A percentile compares a stretch with the other conserved stretches of the same genome.
Evolutionary conservation across 2,113 vertebrate species (phyloP).

Genomic region (Psophia crepitans): DNA sequence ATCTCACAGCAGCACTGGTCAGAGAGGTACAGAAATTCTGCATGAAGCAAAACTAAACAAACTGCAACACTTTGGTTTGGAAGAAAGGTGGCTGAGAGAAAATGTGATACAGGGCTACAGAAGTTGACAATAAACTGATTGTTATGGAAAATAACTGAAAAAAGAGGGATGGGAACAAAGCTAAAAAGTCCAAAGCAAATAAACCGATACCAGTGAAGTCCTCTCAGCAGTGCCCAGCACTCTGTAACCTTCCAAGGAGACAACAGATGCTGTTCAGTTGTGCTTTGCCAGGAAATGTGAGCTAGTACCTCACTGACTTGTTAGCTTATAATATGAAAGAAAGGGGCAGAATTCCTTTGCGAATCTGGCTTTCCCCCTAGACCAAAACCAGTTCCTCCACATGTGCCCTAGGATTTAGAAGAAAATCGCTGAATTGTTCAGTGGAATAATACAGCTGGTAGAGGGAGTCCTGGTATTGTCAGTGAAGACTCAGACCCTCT

Average conservation of each 20-base stretch:
- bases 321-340: background rate
- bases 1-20: background rate
- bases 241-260: background rate
- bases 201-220: background rate
- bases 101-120: background rate
- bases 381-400: background rate
- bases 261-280: background rate
- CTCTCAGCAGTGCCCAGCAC: background rate
- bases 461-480: background rate
- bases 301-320: background rate
- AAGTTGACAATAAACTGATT: background rate
- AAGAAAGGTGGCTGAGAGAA: background rate
- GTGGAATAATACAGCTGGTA: background rate
- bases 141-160: background rate
- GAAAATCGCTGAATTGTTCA: background rate
- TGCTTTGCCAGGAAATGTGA: background rate
- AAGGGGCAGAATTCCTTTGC: background rate
- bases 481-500: background rate
- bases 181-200: background rate
- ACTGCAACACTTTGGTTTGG: background rate
- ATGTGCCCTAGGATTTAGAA: background rate
- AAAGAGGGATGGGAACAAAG: background rate
- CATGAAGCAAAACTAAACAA: background rate
- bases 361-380: background rate
- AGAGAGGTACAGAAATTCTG: background rate